Base-by-base conservation (phyloP, 2,113 vertebrate genomes). In the Pan paniscus region DNA sequence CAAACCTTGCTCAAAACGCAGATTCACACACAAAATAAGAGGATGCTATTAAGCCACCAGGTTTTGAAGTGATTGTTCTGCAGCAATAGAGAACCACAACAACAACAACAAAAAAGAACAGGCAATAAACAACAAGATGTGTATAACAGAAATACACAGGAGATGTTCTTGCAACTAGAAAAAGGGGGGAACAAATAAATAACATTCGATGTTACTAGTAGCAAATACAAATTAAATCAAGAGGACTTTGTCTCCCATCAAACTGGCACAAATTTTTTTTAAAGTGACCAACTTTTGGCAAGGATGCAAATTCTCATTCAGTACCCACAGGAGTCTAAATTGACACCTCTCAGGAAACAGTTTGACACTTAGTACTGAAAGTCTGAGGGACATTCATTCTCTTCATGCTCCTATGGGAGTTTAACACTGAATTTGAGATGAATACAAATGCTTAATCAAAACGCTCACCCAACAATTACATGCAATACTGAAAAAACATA, bases 11-110 rank as follows among this genome's bases (percentile, higher is more conserved):
- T 50, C 55, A n/a, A 40, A 32, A 43, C 3, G 0, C 40, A 30
- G 14, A 22, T 4, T 32, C 76, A 27, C 2, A 14, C 2, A 70
- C 82, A 35, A 35, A 81, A 12, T 8, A 46, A 46, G 48, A 57
- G 79, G 0, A 0, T 1, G 27, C n/a, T 17, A 1, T 38, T 30
- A 2, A n/a, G 40, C 85, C 8, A 0, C 5, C 1, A n/a, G 20
- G 30, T 46, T 16, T 13, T 6, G 8, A 2, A 13, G 40, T 14
- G 35, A n/a, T 2, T 18, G 17, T 43, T 8, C 38, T 0, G 5
- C 3, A 32, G 38, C 46, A 23, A 10, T 0, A 23, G 70, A 35
- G 0, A 46, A 30, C 46, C 64, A 30, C 73, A 1, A 10, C 3
- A 6, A 55, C 3, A 6, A 55, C 52, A 55, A 55, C 52, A 23